Conservation (phyloP, 2,888 invertebrate species). For the Spisula subtruncata region DNA sequence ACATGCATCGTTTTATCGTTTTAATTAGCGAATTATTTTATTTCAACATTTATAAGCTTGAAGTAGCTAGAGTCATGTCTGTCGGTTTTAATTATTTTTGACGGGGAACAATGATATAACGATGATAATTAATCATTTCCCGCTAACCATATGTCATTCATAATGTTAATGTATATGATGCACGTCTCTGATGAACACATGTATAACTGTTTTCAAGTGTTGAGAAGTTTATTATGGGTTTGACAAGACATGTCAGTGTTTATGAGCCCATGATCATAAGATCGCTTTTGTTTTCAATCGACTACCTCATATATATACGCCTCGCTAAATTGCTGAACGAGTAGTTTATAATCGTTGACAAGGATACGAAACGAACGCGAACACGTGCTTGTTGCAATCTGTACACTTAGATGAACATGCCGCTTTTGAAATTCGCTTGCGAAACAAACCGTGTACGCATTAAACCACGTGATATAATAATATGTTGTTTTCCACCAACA, state of each 20-base stretch:
- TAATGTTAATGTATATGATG: background rate
- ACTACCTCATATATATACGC: background rate
- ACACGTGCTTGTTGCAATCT: too few species aligned
- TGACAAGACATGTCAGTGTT: background rate
- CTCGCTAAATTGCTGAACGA: too few species aligned
- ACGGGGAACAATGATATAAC: constrained; percentile 31
- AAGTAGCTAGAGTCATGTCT: background rate
- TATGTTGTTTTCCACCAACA: too few species aligned
- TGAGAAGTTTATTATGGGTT: background rate
- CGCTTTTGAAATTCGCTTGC: too few species aligned
- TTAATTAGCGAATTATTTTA: too few species aligned
- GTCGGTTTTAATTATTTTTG: constrained; percentile 39
- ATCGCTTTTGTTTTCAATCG: too few species aligned
- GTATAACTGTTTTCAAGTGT: background rate
- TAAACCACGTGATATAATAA: too few species aligned
- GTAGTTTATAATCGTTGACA: too few species aligned
- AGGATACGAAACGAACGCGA: too few species aligned
- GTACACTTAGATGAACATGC: too few species aligned
- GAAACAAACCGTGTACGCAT: too few species aligned
- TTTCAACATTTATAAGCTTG: background rate
- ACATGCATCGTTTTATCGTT: too few species aligned
- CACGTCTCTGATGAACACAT: background rate
- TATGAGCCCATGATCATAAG: background rate
- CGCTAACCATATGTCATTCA: constrained; percentile 17
- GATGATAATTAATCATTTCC: constrained; percentile 29